Evolutionary conservation across 2,113 vertebrate genomes (phyloP).

Genomic region (Coptodon bakossiorum): DNA sequence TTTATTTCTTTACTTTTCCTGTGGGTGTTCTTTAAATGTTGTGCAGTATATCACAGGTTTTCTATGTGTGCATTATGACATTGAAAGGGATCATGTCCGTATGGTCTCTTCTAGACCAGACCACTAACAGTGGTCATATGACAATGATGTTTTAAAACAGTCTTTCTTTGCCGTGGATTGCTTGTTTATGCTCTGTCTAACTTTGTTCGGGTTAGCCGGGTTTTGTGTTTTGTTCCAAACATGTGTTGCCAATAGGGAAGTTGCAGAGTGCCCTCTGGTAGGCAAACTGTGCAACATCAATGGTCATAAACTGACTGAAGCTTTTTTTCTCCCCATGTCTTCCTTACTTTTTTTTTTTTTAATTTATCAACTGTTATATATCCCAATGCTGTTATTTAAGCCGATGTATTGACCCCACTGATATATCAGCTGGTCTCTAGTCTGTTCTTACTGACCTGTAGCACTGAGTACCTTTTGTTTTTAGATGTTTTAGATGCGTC

Average conservation of each 20-base stretch:
- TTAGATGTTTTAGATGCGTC: not conserved
- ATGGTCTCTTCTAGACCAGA: not conserved
- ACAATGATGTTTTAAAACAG: not conserved
- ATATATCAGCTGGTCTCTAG: not conserved
- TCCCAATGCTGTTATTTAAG: not conserved
- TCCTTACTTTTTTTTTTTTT: not conserved
- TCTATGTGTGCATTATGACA: not conserved
- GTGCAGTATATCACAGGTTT: not conserved
- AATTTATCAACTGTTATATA: not conserved
- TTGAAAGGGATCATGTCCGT: not conserved
- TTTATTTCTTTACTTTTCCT: not conserved
- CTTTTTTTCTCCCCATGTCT: not conserved
- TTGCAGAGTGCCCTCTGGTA: not conserved
- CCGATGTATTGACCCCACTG: not conserved
- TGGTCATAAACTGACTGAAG: not conserved
- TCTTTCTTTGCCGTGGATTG: not conserved
- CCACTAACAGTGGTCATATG: not conserved
- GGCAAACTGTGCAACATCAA: not conserved
- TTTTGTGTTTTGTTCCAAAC: not conserved
- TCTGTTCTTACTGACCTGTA: not conserved
- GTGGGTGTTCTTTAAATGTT: not conserved
- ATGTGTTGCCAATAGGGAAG: not conserved
- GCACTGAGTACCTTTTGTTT: not conserved
- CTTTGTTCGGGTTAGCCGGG: not conserved
- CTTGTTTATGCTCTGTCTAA: not conserved